Evolutionary conservation across 2,113 vertebrate genomes (phyloP).

Genomic region (Cololabis saira): DNA sequence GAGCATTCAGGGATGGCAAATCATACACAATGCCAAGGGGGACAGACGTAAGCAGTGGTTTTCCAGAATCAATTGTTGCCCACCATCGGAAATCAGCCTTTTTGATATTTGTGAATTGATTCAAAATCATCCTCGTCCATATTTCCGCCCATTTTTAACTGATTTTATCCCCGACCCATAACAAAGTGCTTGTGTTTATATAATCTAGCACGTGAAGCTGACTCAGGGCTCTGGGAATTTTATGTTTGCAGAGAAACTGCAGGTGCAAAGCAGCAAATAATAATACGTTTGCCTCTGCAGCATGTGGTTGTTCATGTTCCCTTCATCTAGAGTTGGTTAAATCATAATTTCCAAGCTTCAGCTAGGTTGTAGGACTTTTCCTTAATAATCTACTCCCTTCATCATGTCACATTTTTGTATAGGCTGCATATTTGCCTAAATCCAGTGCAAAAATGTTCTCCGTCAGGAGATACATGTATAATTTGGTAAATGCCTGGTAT

Average conservation of each 20-base stretch:
- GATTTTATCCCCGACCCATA: too few species aligned
- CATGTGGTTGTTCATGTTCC: constrained; percentile 20
- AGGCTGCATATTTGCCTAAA: constrained; percentile 47
- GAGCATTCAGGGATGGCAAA: too few species aligned
- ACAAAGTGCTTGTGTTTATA: too few species aligned
- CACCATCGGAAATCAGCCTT: too few species aligned
- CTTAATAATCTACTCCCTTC: background rate
- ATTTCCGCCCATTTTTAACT: too few species aligned
- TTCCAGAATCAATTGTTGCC: too few species aligned
- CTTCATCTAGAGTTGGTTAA: constrained; percentile 13
- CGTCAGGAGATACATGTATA: background rate
- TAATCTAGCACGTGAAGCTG: too few species aligned
- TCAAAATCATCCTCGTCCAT: too few species aligned
- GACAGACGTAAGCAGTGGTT: too few species aligned
- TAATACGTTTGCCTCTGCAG: constrained; percentile 23
- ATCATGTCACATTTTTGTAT: constrained; percentile 25
- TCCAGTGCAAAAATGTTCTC: background rate
- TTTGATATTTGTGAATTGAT: too few species aligned
- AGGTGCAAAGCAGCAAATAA: constrained; percentile 22
- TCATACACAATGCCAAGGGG: too few species aligned
- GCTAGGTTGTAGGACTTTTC: constrained; percentile 8
- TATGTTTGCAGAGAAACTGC: constrained; percentile 11
- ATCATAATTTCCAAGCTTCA: constrained; percentile 24
- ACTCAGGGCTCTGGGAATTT: background rate
- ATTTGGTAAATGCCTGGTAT: constrained; percentile 7